phyloP scores from a whole-genome alignment of 1,140 invertebrate species.

The Oncopeltus fasciatus region DNA sequence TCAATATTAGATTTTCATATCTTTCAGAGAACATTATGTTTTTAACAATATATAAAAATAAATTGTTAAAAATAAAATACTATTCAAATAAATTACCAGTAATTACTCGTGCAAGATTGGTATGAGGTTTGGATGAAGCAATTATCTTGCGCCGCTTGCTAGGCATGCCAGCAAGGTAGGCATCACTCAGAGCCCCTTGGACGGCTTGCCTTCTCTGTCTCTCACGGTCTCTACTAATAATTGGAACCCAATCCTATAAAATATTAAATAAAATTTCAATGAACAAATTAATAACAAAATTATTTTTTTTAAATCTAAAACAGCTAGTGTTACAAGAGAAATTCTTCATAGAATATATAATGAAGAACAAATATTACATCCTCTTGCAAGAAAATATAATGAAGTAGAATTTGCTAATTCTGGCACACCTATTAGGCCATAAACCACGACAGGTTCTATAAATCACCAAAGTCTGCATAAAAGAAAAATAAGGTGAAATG shows the following conservation, averaged over 20 bases:
- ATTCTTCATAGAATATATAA: too few relatives aligned
- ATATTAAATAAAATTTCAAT: too few relatives aligned
- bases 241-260: conserved; percentile 62
- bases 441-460: too few relatives aligned
- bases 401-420: too few relatives aligned
- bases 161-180: conserved; percentile 67
- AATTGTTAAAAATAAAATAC: background rate
- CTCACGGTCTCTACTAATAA: conserved; percentile 56
- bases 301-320: too few relatives aligned
- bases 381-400: too few relatives aligned
- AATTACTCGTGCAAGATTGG: conserved; percentile 24
- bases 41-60: background rate
- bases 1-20: background rate
- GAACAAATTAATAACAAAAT: too few relatives aligned
- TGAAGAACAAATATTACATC: too few relatives aligned
- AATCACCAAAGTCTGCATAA: too few relatives aligned
- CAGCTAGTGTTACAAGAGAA: too few relatives aligned
- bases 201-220: conserved; percentile 42
- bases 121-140: conserved; percentile 23
- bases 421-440: too few relatives aligned
- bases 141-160: conserved; percentile 63
- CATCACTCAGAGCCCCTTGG: conserved; percentile 54
- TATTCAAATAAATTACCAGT: conserved; percentile 18
- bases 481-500: too few relatives aligned
- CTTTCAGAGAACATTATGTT: background rate